phyloP scores from a whole-genome alignment of 30 jellyfish, hydroid and myxozoan genomes.

The Pseudorhiza aurosa region DNA sequence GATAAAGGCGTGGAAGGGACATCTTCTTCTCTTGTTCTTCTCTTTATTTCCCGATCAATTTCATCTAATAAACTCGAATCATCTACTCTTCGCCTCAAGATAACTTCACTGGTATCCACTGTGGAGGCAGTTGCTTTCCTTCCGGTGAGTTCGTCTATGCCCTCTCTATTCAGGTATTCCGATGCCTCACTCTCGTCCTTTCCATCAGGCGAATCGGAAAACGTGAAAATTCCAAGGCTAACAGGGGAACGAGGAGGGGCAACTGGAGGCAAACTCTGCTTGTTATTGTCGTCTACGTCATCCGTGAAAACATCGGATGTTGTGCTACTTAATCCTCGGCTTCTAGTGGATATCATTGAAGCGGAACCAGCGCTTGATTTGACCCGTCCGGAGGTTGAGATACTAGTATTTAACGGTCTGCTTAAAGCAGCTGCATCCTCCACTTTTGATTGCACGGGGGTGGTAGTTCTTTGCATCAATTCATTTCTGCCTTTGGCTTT shows the following conservation, averaged over 20 bases:
- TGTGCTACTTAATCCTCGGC: constrained; percentile 60
- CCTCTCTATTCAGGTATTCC: constrained; percentile 47
- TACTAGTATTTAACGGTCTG: constrained; percentile 2
- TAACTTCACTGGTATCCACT: background rate
- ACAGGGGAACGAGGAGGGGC: constrained; percentile 93
- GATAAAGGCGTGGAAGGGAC: constrained; percentile 32
- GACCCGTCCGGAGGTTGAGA: background rate
- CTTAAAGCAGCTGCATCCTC: constrained; percentile 1
- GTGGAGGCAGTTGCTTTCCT: constrained; percentile 12
- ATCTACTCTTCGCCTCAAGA: constrained; percentile 11
- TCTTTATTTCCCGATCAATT: constrained; percentile 55
- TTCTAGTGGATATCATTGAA: constrained; percentile 24
- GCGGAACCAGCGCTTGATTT: constrained; percentile 46
- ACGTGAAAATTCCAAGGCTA: constrained; percentile 78
- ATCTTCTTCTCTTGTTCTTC: constrained; percentile 53
- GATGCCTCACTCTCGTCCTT: background rate
- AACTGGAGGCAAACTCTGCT: constrained; percentile 29
- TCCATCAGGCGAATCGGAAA: constrained; percentile 54
- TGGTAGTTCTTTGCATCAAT: background rate
- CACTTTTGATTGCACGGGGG: constrained; percentile 4
- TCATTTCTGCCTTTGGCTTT: constrained; percentile 9
- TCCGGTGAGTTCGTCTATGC: constrained; percentile 27
- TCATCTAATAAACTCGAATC: constrained; percentile 61
- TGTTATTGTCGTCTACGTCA: constrained; percentile 4
- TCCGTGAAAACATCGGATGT: constrained; percentile 50